Evolutionary conservation across 2,888 invertebrate genomes (phyloP).

Genomic region (Nomada lathburiana): DNA sequence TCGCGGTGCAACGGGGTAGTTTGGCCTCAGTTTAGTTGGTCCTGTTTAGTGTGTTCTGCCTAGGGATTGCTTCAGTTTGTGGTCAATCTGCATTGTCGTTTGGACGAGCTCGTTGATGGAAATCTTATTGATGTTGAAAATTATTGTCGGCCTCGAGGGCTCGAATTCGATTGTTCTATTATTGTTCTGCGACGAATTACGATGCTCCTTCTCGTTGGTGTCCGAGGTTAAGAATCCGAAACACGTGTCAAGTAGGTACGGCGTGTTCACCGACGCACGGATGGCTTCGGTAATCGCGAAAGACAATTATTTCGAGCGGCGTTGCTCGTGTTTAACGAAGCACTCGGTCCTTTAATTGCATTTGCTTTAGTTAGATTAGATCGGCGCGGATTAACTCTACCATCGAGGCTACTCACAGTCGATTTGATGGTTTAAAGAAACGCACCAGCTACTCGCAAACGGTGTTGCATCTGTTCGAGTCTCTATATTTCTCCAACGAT

Average conservation of each 20-base stretch:
- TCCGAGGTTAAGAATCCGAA: background rate
- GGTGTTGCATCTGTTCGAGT: background rate
- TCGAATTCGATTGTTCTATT: too few species aligned
- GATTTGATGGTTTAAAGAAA: slow-evolving; percentile 13
- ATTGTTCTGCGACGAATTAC: background rate
- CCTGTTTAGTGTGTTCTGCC: background rate
- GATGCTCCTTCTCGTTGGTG: background rate
- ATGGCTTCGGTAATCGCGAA: slow-evolving; percentile 45
- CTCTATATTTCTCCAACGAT: too few species aligned
- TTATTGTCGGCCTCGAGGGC: background rate
- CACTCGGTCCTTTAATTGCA: slow-evolving; percentile 51
- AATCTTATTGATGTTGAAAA: background rate
- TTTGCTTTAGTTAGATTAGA: slow-evolving; percentile 52
- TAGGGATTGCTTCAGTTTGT: background rate
- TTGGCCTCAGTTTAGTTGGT: background rate
- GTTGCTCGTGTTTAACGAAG: slow-evolving; percentile 45
- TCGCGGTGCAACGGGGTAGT: background rate
- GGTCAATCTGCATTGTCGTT: too few species aligned
- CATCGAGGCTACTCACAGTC: background rate
- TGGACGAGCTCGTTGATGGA: background rate
- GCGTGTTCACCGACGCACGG: slow-evolving; percentile 2
- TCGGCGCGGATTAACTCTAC: slow-evolving; percentile 35
- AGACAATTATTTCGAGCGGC: slow-evolving; percentile 47
- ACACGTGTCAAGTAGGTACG: slow-evolving; percentile 1
- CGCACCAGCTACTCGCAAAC: background rate